Conservation (phyloP, 2,113 vertebrate species). For the Bambusicola thoracicus region DNA sequence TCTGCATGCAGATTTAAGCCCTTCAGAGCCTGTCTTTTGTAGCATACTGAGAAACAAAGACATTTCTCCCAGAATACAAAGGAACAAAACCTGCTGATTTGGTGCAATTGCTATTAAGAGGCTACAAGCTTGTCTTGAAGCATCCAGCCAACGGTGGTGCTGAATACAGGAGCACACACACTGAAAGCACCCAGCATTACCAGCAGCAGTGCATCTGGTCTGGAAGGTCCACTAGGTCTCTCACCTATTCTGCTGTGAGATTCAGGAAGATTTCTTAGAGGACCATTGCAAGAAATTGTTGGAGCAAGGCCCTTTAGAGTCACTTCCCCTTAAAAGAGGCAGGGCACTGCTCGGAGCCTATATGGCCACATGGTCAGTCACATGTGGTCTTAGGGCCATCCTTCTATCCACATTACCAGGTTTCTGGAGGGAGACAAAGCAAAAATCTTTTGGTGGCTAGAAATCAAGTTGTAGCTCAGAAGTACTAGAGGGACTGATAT, state of each 20-base stretch:
- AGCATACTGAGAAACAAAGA: background rate
- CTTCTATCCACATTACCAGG: background rate
- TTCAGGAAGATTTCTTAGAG: background rate
- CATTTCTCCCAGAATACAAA: background rate
- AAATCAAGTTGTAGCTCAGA: background rate
- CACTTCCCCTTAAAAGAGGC: fast-evolving
- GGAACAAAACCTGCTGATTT: background rate
- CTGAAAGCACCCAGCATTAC: background rate
- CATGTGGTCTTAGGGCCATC: background rate
- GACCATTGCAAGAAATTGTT: background rate
- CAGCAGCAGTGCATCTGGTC: background rate
- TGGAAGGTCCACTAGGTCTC: background rate
- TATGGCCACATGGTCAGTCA: background rate
- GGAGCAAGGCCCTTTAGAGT: background rate
- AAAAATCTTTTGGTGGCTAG: background rate
- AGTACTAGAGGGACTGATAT: background rate
- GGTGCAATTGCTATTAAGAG: background rate
- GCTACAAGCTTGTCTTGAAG: background rate
- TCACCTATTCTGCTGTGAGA: background rate
- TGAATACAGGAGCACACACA: background rate
- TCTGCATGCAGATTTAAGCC: background rate
- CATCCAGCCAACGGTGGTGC: background rate
- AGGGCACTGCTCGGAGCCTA: background rate
- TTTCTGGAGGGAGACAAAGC: background rate
- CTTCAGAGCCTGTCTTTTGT: background rate